phyloP scores from a whole-genome alignment of 2,113 vertebrate genomes.

The Lophius piscatorius region DNA sequence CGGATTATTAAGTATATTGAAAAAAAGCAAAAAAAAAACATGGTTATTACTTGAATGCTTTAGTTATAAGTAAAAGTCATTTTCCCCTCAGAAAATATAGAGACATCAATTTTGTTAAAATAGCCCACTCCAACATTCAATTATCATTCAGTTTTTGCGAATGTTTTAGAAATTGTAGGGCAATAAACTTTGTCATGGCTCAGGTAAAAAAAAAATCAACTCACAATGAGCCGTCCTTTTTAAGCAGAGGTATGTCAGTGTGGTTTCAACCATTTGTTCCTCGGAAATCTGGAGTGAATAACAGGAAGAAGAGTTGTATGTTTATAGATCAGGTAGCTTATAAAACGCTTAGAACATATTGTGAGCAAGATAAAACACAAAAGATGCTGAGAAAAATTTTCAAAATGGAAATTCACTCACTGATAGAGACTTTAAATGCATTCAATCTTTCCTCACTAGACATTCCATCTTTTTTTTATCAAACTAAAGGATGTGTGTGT shows the following conservation, averaged over 20 bases:
- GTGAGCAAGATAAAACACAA: slow-evolving; percentile 33
- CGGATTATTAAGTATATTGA: too few relatives aligned
- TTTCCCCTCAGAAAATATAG: too few relatives aligned
- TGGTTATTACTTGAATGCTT: too few relatives aligned
- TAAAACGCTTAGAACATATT: slow-evolving; percentile 7
- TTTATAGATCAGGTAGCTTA: slow-evolving; percentile 47
- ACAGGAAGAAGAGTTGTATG: slow-evolving; percentile 46
- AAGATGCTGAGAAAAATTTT: slow-evolving; percentile 26
- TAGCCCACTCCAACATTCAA: too few relatives aligned
- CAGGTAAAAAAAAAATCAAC: neutral
- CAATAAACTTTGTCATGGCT: too few relatives aligned
- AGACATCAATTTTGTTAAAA: too few relatives aligned
- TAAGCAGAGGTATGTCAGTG: neutral
- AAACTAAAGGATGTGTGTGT: slow-evolving; percentile 5
- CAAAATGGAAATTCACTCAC: slow-evolving; percentile 64
- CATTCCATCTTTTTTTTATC: slow-evolving; percentile 47
- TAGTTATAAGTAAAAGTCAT: too few relatives aligned
- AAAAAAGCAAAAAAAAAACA: too few relatives aligned
- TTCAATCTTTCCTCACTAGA: slow-evolving; percentile 46
- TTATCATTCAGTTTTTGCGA: too few relatives aligned
- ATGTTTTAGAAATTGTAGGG: too few relatives aligned
- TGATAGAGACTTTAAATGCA: slow-evolving; percentile 32
- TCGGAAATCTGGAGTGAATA: slow-evolving; percentile 33
- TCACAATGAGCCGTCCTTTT: slow-evolving; percentile 3
- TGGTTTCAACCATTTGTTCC: slow-evolving; percentile 15